phyloP scores from a whole-genome alignment of 1,140 invertebrate species.

The Melanaphis sacchari region DNA sequence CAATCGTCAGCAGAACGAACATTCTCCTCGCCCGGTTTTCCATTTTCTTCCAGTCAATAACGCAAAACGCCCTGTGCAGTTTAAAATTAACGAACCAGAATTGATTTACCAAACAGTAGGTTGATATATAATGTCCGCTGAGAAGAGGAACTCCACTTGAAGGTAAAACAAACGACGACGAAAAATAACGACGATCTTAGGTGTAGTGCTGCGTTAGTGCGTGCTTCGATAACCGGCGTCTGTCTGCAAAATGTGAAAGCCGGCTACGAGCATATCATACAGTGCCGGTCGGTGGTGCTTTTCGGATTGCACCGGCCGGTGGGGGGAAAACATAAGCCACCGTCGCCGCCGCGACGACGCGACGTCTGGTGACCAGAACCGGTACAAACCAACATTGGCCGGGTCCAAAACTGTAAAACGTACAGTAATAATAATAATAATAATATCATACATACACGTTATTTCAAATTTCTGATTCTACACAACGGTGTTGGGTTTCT shows the following conservation, averaged over 20 bases:
- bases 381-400: not conserved
- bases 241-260: slow-evolving; percentile 27
- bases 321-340: not conserved
- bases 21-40: not conserved
- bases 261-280: not conserved
- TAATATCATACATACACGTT: too few species aligned
- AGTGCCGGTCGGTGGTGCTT: not conserved
- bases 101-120: not conserved
- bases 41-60: not conserved
- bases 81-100: not conserved
- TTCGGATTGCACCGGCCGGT: not conserved
- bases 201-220: not conserved
- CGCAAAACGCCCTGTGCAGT: not conserved
- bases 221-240: slow-evolving; percentile 45
- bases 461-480: not conserved
- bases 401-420: not conserved
- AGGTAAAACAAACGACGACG: not conserved
- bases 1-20: not conserved
- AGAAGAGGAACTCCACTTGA: not conserved
- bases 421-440: too few species aligned
- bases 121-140: not conserved
- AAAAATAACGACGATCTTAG: not conserved
- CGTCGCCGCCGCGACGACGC: slow-evolving; percentile 35
- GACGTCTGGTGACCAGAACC: slow-evolving; percentile 27
- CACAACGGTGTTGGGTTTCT: not conserved